These are phyloP conservation scores for Lycocorax pyrrhopterus DNA, from an alignment of 2,113 vertebrate genomes.

Conservation along the genomic window DNA sequence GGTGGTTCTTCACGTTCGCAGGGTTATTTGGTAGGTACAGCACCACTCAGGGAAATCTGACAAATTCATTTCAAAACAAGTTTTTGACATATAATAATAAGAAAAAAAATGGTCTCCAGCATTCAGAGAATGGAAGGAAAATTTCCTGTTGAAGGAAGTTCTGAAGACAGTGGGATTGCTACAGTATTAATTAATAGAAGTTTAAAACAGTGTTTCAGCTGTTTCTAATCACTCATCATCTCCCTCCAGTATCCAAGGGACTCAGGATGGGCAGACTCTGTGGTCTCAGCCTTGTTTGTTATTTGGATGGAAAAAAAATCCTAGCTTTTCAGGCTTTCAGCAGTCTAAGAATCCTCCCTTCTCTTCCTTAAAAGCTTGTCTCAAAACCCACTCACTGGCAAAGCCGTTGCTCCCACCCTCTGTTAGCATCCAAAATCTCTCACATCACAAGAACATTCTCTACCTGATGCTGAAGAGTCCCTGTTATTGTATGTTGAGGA, in stretches of 20 bases:
- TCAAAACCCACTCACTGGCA: not conserved
- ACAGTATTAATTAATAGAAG: not conserved
- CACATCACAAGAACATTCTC: not conserved
- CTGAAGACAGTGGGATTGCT: not conserved
- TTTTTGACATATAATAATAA: not conserved
- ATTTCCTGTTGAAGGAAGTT: constrained; percentile 2
- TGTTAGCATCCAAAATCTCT: not conserved
- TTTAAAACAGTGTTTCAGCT: constrained; percentile 1
- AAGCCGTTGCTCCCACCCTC: not conserved
- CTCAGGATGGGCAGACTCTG: not conserved
- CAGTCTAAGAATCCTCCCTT: not conserved
- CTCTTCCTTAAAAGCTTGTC: not conserved
- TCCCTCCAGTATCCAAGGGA: not conserved
- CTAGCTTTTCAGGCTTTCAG: not conserved
- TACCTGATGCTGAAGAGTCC: not conserved
- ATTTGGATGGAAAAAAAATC: not conserved
- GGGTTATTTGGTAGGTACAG: not conserved
- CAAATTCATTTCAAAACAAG: not conserved
- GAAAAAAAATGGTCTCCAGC: not conserved
- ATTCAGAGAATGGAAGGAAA: not conserved
- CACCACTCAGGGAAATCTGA: not conserved
- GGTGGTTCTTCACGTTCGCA: not conserved
- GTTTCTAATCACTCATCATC: not conserved
- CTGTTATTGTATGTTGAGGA: not conserved
- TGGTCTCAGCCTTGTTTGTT: not conserved